Evolutionary conservation across 2,888 invertebrate species (phyloP).

Genomic region (Bruchidius siliquastri): DNA sequence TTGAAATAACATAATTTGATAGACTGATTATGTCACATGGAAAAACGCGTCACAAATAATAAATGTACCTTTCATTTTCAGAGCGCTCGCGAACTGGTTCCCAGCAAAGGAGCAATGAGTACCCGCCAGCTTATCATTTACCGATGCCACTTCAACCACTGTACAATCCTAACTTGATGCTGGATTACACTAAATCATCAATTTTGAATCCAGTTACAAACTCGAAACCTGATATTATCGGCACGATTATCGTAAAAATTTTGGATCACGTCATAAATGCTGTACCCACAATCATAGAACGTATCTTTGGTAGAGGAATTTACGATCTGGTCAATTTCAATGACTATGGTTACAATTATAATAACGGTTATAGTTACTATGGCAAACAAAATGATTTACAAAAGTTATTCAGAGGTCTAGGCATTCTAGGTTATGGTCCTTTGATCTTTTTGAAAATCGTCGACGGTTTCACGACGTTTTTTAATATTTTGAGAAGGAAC

Average conservation of each 20-base stretch:
- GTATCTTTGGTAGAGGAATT: conserved; percentile 31
- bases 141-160: neutral
- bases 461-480: conserved; percentile 33
- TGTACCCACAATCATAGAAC: conserved; percentile 32
- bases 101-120: neutral
- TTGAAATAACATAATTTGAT: no score
- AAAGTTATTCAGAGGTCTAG: conserved; percentile 31
- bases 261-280: conserved; percentile 37
- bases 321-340: conserved; percentile 18
- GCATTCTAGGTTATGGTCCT: conserved; percentile 39
- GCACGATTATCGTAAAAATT: conserved; percentile 33
- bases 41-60: no score
- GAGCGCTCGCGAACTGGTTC: neutral
- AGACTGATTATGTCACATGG: no score
- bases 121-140: neutral
- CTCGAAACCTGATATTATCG: conserved; percentile 18
- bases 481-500: conserved; percentile 37
- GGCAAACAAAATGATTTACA: conserved; percentile 18
- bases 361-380: conserved; percentile 21
- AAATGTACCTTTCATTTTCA: neutral
- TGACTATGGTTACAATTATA: conserved; percentile 14
- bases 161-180: neutral
- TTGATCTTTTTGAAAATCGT: conserved; percentile 37
- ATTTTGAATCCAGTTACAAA: conserved; percentile 2
- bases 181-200: neutral